Conservation (phyloP, 2,113 vertebrate genomes). For the Neotoma lepida region DNA sequence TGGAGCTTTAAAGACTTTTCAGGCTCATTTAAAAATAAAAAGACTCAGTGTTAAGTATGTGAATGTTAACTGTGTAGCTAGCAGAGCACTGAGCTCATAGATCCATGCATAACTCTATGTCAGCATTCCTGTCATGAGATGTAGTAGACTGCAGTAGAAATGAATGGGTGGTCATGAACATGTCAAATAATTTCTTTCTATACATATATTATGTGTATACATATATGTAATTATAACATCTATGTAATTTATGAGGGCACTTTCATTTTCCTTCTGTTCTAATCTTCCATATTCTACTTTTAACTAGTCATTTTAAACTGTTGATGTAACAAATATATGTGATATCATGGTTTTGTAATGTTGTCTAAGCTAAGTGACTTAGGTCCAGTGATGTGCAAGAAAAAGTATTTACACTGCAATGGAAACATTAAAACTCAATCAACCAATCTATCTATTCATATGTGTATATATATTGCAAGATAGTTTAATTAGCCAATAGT, state of each 20-base stretch:
- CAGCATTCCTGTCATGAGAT: background rate
- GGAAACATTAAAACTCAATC: background rate
- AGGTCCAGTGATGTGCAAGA: background rate
- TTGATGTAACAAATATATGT: background rate
- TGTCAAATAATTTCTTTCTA: background rate
- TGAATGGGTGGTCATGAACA: accelerated
- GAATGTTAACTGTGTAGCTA: background rate
- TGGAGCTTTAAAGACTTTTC: background rate
- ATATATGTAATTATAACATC: background rate
- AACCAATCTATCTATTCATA: too few relatives aligned
- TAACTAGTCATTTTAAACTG: background rate
- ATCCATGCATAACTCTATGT: accelerated
- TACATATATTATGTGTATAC: background rate
- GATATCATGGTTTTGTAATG: background rate
- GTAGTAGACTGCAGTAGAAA: background rate
- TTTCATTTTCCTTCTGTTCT: background rate
- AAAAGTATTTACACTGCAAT: background rate
- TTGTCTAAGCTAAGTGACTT: background rate
- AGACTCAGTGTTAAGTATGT: background rate
- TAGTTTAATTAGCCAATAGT: too few relatives aligned
- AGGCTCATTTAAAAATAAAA: conserved; percentile 25
- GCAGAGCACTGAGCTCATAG: background rate
- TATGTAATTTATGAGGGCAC: background rate
- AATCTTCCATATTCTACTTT: background rate
- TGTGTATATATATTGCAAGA: background rate